These are phyloP conservation scores for Lordiphosa mommai DNA, from an alignment of 1,140 invertebrate genomes.

Conservation along the genomic window DNA sequence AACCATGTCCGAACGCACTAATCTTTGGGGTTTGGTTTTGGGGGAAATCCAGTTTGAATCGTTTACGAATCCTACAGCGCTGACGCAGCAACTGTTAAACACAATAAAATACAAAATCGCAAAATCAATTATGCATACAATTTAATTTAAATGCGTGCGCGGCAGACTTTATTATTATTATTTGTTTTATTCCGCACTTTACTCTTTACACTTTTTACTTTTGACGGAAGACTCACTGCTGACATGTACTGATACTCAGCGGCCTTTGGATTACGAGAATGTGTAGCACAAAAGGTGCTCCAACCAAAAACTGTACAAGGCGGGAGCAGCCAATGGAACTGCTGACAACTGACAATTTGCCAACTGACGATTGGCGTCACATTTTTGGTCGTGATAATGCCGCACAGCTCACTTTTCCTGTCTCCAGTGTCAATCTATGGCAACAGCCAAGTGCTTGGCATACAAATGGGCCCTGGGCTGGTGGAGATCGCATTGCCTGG, in stretches of 20 bases:
- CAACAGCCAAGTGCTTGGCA: conserved; percentile 34
- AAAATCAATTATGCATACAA: conserved; percentile 75
- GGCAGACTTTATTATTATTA: conserved; percentile 18
- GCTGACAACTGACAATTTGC: conserved; percentile 5
- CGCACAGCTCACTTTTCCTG: conserved; percentile 69
- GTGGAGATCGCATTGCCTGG: conserved; percentile 11
- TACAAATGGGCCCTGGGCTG: conserved; percentile 44
- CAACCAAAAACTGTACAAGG: background rate
- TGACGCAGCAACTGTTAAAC: conserved; percentile 27
- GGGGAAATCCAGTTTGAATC: conserved; percentile 27
- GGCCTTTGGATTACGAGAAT: conserved; percentile 21
- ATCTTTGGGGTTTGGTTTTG: background rate
- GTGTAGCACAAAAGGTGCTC: conserved; percentile 14
- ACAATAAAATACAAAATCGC: conserved; percentile 43
- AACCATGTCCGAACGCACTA: conserved; percentile 13
- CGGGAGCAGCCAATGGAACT: conserved; percentile 44
- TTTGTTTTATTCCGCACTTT: conserved; percentile 15
- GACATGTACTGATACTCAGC: background rate
- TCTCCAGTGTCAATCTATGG: conserved; percentile 68
- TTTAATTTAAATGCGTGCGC: conserved; percentile 40
- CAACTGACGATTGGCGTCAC: conserved; percentile 58
- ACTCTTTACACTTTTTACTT: conserved; percentile 8
- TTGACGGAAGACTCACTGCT: conserved; percentile 40
- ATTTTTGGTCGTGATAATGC: conserved; percentile 69
- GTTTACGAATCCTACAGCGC: too few relatives aligned